These are phyloP conservation scores for Microhierax caerulescens DNA, from an alignment of 2,797 vertebrate genomes.

Conservation along the genomic window DNA sequence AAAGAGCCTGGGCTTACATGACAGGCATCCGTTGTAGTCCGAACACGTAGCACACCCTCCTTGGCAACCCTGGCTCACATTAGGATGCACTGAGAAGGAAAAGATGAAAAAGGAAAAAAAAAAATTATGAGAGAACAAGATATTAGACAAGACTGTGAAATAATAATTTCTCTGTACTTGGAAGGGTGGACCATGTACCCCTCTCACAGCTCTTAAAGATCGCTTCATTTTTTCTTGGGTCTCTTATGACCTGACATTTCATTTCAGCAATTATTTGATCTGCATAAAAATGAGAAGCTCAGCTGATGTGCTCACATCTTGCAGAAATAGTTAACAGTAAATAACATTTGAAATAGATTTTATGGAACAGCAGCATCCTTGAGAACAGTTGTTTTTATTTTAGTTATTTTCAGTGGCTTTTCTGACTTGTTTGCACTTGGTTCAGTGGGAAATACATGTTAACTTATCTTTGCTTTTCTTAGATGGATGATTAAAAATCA, in stretches of 20 bases:
- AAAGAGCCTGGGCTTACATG: slow-evolving; percentile 96
- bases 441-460: neutral
- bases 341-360: neutral
- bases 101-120: neutral
- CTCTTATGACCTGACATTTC: neutral
- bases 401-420: neutral
- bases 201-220: neutral
- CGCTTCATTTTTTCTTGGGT: neutral
- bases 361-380: neutral
- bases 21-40: slow-evolving; percentile 97
- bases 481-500: neutral
- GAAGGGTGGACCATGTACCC: neutral
- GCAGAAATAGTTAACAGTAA: neutral
- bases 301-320: neutral
- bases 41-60: slow-evolving; percentile 97
- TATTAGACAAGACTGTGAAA: neutral
- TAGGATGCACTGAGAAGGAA: slow-evolving; percentile 84
- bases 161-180: neutral
- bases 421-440: neutral
- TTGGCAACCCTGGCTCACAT: slow-evolving; percentile 91
- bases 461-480: neutral
- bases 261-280: neutral
- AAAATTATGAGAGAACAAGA: neutral
- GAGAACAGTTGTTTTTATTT: neutral
- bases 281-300: neutral